Evolutionary conservation across 2,797 vertebrate species (phyloP), one percentile per base, ranked within the genome.

Genomic region (Phoxinus dragarum): DNA sequence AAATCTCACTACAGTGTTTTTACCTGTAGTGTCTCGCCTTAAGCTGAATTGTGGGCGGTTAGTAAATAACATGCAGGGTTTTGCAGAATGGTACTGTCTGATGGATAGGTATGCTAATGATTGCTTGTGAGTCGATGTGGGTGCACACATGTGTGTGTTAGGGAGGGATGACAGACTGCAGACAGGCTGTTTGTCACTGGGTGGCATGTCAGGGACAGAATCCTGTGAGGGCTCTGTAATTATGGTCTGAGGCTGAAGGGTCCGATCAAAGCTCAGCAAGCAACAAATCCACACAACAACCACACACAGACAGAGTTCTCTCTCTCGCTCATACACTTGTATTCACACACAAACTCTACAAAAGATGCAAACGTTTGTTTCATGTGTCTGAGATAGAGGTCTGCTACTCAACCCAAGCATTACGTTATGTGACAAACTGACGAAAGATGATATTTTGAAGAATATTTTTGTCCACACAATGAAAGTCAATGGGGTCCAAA

Each of bases 211-310:
- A 89, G 89, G 85, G 81, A 86, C 72, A 86, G 81, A 91, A 90
- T 23, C 84, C 93, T 93, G 91, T 87, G 40, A 92, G 82, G 54
- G 72, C 89, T 88, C 92, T 92, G 86, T 89, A 36, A 89, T 89
- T 89, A 69, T 47, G 90, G 83, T 52, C 59, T 82, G 78, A 86
- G 80, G 61, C 80, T 86, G 66, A 72, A 52, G 78, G 66, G 66
- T 77, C 69, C 73, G 72, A 88, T 84, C 85, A 90, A 87, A 88
- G 86, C 14, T 21, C 75, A 84, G 74, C 49, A 76, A 82, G 87
- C 86, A 82, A 85, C 79, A 82, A 87, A 88, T 86, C 71, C 84
- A 56, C 76, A 84, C 40, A 36, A 72, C 52, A 66, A 79, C 79
- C 82, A 86, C 88, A 88, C 82, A 87, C 80, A 79, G 67, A 61